Percentiles rank a stretch among this genome's conserved stretches.
These are phyloP conservation scores for Drosophila teissieri DNA, from an alignment of 1,140 invertebrate species.

Conservation along the genomic window DNA sequence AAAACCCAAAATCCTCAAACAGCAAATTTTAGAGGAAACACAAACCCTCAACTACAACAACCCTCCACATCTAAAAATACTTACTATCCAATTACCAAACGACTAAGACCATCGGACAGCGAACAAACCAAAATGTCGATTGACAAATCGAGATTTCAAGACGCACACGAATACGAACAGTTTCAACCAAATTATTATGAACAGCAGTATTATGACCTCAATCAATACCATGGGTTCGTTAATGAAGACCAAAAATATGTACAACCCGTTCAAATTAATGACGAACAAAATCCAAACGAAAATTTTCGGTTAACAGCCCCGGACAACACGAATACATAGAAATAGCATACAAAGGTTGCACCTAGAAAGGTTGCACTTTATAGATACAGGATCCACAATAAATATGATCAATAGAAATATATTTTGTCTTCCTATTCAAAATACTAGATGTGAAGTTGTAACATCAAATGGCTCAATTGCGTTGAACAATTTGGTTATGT, in stretches of 20 bases:
- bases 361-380: slow-evolving; percentile 10
- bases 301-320: not conserved
- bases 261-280: too few species aligned
- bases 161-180: not conserved
- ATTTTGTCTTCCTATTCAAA: slow-evolving; percentile 2
- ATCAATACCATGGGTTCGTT: too few species aligned
- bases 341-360: too few species aligned
- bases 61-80: slow-evolving; percentile 2
- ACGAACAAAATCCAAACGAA: not conserved
- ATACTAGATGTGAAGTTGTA: not conserved
- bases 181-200: not conserved
- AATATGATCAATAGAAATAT: slow-evolving; percentile 9
- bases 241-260: too few species aligned
- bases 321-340: too few species aligned
- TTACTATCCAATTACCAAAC: too few species aligned
- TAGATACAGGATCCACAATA: slow-evolving; percentile 10
- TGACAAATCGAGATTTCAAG: slow-evolving; percentile 1
- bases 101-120: slow-evolving; percentile 7
- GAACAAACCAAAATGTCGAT: slow-evolving; percentile 14
- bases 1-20: not conserved
- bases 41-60: slow-evolving; percentile 1
- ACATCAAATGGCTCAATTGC: not conserved
- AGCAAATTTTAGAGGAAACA: not conserved
- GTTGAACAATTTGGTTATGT: not conserved
- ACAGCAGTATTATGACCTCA: not conserved